A percentile compares a stretch with the other conserved stretches of the same genome.
Conservation (phyloP, 2,113 vertebrate species). For the Phrynocephalus versicolor region DNA sequence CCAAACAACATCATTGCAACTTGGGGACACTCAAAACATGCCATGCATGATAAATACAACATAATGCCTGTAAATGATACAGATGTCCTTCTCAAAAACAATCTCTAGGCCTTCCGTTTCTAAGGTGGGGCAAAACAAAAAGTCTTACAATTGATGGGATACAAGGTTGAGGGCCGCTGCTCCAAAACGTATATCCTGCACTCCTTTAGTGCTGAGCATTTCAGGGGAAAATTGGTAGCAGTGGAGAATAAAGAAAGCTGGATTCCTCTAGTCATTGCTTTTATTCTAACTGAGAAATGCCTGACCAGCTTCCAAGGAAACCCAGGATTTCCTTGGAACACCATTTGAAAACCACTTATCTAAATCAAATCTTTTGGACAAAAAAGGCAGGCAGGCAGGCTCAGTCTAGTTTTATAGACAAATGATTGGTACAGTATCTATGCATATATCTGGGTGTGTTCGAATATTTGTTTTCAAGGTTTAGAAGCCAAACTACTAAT, state of each 20-base stretch:
- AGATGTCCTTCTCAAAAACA: no score
- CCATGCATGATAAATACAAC: no score
- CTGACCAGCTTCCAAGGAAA: slow-evolving; percentile 4
- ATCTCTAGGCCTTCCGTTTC: no score
- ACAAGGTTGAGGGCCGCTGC: background rate
- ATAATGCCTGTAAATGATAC: no score
- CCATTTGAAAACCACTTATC: background rate
- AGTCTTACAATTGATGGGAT: no score
- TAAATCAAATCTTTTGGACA: background rate
- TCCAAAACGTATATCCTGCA: background rate
- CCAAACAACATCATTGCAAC: no score
- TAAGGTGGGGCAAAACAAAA: no score
- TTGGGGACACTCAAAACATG: no score
- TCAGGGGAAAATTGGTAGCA: background rate
- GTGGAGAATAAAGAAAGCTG: background rate
- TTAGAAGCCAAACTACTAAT: background rate
- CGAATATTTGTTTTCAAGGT: background rate
- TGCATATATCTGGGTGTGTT: background rate
- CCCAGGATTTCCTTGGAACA: background rate
- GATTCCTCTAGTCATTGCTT: background rate
- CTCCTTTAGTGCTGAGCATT: background rate
- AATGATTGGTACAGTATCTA: background rate
- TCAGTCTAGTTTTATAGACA: background rate
- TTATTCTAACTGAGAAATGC: background rate
- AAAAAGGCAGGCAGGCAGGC: background rate